These are phyloP conservation scores for Dicycla oo DNA, from an alignment of 2,888 invertebrate genomes.

Conservation along the genomic window DNA sequence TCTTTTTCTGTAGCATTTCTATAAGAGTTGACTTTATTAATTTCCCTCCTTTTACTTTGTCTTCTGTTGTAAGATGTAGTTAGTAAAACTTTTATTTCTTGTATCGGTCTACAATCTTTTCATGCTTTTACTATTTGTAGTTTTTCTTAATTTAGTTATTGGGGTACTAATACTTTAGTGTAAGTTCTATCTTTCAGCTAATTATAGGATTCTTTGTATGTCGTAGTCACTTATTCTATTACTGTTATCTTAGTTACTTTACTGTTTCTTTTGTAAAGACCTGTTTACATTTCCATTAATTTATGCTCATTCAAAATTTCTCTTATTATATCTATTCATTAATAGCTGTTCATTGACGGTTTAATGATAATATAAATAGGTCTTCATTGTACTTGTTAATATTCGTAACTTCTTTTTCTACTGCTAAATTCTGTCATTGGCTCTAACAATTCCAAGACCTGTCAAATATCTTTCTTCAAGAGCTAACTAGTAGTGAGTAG, in stretches of 20 bases:
- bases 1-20: conserved; percentile 4
- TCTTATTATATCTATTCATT: not conserved
- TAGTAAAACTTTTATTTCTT: conserved; percentile 8
- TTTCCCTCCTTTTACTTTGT: not conserved
- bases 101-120: conserved; percentile 1
- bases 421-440: conserved; percentile 2
- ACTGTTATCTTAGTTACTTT: not conserved
- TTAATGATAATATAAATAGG: not conserved
- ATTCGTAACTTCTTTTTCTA: not conserved
- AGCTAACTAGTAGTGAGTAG: conserved; percentile 50
- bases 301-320: not conserved
- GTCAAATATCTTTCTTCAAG: conserved; percentile 7
- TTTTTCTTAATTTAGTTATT: not conserved
- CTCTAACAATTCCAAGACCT: conserved; percentile 18
- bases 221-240: not conserved
- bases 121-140: not conserved
- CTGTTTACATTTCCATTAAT: conserved; percentile 10
- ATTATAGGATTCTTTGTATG: conserved; percentile 7
- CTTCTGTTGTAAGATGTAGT: not conserved
- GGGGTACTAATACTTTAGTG: conserved; percentile 8
- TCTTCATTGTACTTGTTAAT: not conserved
- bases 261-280: conserved; percentile 3
- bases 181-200: conserved; percentile 1
- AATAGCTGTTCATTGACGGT: not conserved
- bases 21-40: not conserved